Evolutionary conservation across 2,113 vertebrate species (phyloP).

Genomic region (Azemiops feae): DNA sequence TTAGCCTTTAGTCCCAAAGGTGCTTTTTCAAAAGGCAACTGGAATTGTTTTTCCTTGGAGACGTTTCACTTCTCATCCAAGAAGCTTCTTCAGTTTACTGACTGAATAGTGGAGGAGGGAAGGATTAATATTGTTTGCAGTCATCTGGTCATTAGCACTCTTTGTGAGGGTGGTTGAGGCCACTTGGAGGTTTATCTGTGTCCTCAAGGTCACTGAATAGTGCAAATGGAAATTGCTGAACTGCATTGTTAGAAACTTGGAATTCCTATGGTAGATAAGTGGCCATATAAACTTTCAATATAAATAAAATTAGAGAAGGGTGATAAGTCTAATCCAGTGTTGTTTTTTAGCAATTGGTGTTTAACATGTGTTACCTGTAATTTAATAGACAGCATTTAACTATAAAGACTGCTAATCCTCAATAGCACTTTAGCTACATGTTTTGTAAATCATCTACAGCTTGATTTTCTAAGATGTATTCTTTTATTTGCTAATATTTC

Average conservation of each 20-base stretch:
- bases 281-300: background rate
- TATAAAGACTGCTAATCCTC: background rate
- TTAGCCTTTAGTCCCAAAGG: no score
- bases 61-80: no score
- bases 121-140: no score
- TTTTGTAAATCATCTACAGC: background rate
- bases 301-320: background rate
- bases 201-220: no score
- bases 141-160: no score
- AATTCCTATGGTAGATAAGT: background rate
- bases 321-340: background rate
- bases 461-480: background rate
- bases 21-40: no score
- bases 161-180: no score
- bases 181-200: no score
- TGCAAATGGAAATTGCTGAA: background rate
- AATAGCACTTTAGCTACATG: background rate
- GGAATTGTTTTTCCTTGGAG: no score
- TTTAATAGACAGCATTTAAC: background rate
- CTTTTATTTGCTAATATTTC: background rate
- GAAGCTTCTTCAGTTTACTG: no score
- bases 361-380: background rate
- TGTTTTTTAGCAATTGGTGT: background rate
- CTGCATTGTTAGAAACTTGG: background rate
- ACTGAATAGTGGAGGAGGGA: no score